phyloP scores from a whole-genome alignment of 2,113 vertebrate species.

The Globicephala melas region DNA sequence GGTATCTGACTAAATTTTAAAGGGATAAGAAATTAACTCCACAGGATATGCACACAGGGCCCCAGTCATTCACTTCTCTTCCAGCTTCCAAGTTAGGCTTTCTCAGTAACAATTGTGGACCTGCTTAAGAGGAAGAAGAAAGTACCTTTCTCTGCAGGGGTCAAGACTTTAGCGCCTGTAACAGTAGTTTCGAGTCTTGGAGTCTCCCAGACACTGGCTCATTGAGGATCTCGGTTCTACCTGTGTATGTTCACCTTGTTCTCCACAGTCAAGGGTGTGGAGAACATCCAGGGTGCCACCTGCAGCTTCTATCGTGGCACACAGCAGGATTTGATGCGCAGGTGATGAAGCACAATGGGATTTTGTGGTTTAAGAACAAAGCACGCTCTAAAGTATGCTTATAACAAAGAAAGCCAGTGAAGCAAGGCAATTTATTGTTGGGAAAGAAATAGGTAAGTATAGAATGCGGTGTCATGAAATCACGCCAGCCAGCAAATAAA shows the following conservation, averaged over 20 bases:
- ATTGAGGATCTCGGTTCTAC: background rate
- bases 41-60: background rate
- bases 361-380: constrained; percentile 69
- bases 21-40: background rate
- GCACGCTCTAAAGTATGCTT: constrained; percentile 41
- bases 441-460: constrained; percentile 43
- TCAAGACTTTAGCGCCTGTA: background rate
- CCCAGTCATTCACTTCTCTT: background rate
- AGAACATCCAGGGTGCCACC: constrained; percentile 45
- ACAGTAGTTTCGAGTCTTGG: background rate
- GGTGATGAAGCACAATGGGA: constrained; percentile 61
- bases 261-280: background rate
- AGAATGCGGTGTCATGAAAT: constrained; percentile 39
- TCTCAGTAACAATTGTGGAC: background rate
- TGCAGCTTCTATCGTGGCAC: constrained; percentile 21
- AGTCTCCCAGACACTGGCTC: background rate
- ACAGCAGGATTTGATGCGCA: constrained; percentile 20
- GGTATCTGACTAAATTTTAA: background rate
- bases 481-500: constrained; percentile 30
- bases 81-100: background rate
- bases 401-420: constrained; percentile 66
- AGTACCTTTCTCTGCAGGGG: background rate
- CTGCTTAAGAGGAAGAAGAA: background rate
- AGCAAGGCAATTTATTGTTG: constrained; percentile 65
- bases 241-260: background rate